Base-by-base conservation (phyloP, 2,888 invertebrate species). In the Hypolimnas misippus region DNA sequence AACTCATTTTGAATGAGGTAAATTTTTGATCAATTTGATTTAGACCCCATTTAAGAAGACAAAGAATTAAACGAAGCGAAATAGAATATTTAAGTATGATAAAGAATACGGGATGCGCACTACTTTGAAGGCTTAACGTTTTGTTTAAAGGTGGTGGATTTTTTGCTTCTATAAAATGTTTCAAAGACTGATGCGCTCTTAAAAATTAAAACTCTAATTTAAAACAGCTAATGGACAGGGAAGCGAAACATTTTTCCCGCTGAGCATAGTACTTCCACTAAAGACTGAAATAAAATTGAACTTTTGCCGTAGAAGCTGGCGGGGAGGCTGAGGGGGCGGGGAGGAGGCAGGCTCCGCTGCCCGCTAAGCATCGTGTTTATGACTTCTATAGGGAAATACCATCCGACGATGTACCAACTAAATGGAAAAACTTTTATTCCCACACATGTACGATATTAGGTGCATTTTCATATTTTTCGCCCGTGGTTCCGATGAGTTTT, bases 301-400 rank as follows among this genome's bases (percentile, higher is more conserved):
- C 80, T 83, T 82, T 77, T 66, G 69, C 60, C 62, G 62, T 50
- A 55, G 46, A 52, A 52, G 25, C 50, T 50, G 55, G 59, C 5
- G 14, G 57, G 54, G 72, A 66, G 69, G 69, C 40, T 8, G 67
- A 53, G 58, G 66, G 68, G 64, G 51, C 65, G 62, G 63, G 58
- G 66, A 57, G 65, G 67, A 55, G 62, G 53, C 61, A 33, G 55
- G 58, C 52, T 61, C 67, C 69, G 56, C 57, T 68, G 68, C 77
- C 76, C 78, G 76, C 79, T 83, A 81, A 86, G 82, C 81, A 74
- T 75, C 76, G 79, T 89, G 86, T 90, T 90, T 91, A 91, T 85
- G 87, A 87, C 87, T 89, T 86, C 91, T 89, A 87, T 89, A 89
- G 90, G 91, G 90, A 91, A 91, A 91, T 91, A 89, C 83, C 75